Conservation (phyloP, 2,113 vertebrate genomes). For the Glaucidium brasilianum region DNA sequence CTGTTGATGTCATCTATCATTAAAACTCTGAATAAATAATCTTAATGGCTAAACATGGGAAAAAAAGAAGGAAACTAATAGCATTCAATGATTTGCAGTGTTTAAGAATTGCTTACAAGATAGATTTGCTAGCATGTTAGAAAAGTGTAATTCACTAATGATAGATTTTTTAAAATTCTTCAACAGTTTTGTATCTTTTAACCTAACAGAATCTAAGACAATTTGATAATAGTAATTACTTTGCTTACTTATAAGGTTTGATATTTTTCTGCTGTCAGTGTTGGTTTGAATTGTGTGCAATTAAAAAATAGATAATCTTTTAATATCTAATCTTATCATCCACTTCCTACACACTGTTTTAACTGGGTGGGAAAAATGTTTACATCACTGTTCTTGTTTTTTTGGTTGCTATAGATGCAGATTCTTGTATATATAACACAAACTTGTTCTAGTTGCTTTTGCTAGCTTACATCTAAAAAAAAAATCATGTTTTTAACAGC, state of each 20-base stretch:
- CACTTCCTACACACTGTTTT: conserved; percentile 59
- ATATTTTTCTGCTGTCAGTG: conserved; percentile 35
- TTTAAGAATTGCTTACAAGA: neutral
- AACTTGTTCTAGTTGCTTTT: conserved; percentile 32
- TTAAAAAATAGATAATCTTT: conserved; percentile 58
- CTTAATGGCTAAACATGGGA: neutral
- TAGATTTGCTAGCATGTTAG: neutral
- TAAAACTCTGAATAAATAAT: neutral
- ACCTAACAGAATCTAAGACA: conserved; percentile 32
- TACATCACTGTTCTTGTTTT: neutral
- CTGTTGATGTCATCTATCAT: neutral
- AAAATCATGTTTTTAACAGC: conserved; percentile 11
- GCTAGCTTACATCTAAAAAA: conserved; percentile 23
- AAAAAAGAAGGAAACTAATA: neutral
- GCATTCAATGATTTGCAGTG: neutral
- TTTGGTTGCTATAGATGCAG: conserved; percentile 62
- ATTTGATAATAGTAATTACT: conserved; percentile 59
- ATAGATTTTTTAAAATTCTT: neutral
- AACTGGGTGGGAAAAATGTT: conserved; percentile 32
- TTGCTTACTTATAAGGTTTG: conserved; percentile 35
- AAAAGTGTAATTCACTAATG: neutral
- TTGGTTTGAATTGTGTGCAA: conserved; percentile 7
- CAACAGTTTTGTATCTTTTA: conserved; percentile 17
- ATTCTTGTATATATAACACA: neutral
- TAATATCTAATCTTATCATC: conserved; percentile 67